Conservation (phyloP, 1,140 invertebrate genomes). For the Saccostrea glomerata region DNA sequence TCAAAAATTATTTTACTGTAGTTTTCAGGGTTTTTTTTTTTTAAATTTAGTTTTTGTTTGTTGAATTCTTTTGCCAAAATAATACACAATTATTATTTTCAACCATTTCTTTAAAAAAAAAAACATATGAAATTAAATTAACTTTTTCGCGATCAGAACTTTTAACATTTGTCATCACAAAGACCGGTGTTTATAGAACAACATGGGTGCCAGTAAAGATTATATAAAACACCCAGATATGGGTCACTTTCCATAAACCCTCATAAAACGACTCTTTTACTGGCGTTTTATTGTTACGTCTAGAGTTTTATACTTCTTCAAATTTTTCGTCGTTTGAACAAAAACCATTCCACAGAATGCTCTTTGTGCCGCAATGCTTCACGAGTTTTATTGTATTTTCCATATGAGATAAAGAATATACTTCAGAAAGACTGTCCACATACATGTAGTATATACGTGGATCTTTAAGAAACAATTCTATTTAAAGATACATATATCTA, state of each 20-base stretch:
- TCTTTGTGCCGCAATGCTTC: conserved; percentile 5
- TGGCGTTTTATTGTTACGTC: conserved; percentile 16
- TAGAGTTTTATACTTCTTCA: conserved; percentile 35
- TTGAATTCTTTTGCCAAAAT: too few relatives aligned
- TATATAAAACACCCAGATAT: conserved; percentile 34
- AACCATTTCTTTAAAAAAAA: too few relatives aligned
- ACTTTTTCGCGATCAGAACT: too few relatives aligned
- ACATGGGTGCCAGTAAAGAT: background rate
- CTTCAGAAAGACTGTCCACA: background rate
- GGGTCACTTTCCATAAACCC: conserved; percentile 32
- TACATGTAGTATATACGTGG: background rate
- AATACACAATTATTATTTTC: too few relatives aligned
- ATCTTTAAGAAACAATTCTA: background rate
- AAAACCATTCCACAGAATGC: background rate
- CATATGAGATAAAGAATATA: background rate
- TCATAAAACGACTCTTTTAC: conserved; percentile 18
- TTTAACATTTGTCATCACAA: too few relatives aligned
- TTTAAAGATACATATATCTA: too few relatives aligned
- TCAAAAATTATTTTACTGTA: too few relatives aligned
- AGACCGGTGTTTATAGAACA: background rate
- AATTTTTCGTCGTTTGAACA: conserved; percentile 25
- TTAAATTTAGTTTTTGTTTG: too few relatives aligned
- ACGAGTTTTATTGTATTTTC: conserved; percentile 11
- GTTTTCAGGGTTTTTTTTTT: too few relatives aligned
- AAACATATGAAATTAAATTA: too few relatives aligned